Evolutionary conservation across 2,888 invertebrate species (phyloP).

Genomic region (Cheilosia vulpina): DNA sequence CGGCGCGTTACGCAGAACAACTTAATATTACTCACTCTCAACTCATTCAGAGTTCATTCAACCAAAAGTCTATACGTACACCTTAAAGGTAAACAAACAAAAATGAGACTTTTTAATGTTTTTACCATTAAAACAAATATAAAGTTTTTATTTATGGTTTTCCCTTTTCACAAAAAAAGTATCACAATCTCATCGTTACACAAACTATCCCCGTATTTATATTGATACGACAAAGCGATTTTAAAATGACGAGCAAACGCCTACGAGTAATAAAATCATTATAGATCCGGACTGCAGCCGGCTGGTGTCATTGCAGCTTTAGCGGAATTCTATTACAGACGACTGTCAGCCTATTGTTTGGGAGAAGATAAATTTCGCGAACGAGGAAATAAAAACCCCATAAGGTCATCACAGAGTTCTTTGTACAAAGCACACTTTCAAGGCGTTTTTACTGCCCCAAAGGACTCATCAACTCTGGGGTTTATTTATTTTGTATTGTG

Average conservation of each 20-base stretch:
- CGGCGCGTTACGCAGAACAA: constrained; percentile 43
- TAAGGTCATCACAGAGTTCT: constrained; percentile 53
- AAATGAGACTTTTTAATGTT: constrained; percentile 33
- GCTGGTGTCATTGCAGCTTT: constrained; percentile 60
- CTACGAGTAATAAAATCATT: constrained; percentile 64
- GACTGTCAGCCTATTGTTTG: constrained; percentile 35
- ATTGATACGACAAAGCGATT: background rate
- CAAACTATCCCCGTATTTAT: background rate
- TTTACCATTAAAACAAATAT: constrained; percentile 34
- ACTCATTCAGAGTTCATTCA: constrained; percentile 55
- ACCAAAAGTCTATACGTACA: constrained; percentile 23
- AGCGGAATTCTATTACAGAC: constrained; percentile 36
- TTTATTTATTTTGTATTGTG: constrained; percentile 37
- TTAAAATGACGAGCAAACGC: constrained; percentile 30
- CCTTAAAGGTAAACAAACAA: constrained; percentile 34
- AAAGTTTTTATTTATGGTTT: constrained; percentile 38
- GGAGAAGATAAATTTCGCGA: constrained; percentile 36
- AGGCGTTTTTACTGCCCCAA: constrained; percentile 14
- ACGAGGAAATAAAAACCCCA: constrained; percentile 55
- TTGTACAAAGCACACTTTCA: constrained; percentile 14
- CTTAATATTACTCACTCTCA: constrained; percentile 35
- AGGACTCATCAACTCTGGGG: constrained; percentile 35
- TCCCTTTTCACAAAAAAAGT: constrained; percentile 31
- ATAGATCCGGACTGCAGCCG: constrained; percentile 60
- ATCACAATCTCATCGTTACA: background rate